Percentiles rank a stretch among this genome's conserved stretches.
These are phyloP conservation scores for Octodonta nipae DNA, from an alignment of 2,888 invertebrate genomes.

Conservation along the genomic window DNA sequence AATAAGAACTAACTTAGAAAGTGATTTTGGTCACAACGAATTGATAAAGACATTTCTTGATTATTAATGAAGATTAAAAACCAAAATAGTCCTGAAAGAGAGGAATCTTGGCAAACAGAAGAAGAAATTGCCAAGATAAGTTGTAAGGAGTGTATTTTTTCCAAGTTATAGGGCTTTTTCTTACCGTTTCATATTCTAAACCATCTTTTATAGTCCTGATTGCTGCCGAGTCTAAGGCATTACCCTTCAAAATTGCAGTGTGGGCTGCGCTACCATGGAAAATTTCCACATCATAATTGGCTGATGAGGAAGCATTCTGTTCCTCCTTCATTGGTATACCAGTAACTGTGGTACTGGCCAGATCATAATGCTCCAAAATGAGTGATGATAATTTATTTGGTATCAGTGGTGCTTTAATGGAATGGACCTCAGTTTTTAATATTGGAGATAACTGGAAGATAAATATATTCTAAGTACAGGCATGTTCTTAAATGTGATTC, in stretches of 20 bases:
- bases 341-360: slow-evolving; percentile 92
- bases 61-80: no score
- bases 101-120: no score
- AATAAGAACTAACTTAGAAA: no score
- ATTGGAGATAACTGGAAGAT: slow-evolving; percentile 54
- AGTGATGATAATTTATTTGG: slow-evolving; percentile 62
- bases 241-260: slow-evolving; percentile 57
- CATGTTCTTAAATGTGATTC: no score
- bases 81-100: no score
- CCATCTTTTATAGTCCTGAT: slow-evolving; percentile 58
- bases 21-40: no score
- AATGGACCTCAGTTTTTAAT: slow-evolving; percentile 67
- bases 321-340: slow-evolving; percentile 97
- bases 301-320: slow-evolving; percentile 93
- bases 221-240: slow-evolving; percentile 48
- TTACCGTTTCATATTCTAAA: slow-evolving; percentile 60
- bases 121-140: no score
- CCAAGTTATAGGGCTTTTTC: slow-evolving; percentile 4
- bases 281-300: slow-evolving; percentile 97
- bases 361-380: slow-evolving; percentile 73
- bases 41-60: no score
- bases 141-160: neutral
- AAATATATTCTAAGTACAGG: no score
- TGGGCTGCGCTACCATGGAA: slow-evolving; percentile 82
- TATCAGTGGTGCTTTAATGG: slow-evolving; percentile 59